Conservation (phyloP, 2,888 invertebrate species). For the Auanema freiburgensis region DNA sequence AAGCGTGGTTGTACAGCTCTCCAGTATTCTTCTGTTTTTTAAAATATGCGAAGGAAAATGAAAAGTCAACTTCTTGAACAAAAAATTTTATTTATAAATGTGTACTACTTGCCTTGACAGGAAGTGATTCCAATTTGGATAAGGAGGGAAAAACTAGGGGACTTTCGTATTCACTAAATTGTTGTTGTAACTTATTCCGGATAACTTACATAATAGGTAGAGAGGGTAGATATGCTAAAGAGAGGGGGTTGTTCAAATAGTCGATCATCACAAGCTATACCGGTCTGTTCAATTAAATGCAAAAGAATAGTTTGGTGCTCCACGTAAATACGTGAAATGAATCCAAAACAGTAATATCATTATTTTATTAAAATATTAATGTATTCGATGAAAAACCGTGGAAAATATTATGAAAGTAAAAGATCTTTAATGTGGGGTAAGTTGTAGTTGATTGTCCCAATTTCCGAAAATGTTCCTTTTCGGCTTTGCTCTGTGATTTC, state of each 20-base stretch:
- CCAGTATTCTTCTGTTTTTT: neutral
- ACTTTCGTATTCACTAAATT: constrained; percentile 4
- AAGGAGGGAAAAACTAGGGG: neutral
- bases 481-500: no score
- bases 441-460: constrained; percentile 20
- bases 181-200: neutral
- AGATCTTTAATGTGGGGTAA: neutral
- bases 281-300: neutral
- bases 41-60: neutral
- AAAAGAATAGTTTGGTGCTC: neutral
- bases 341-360: neutral
- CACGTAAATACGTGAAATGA: no score
- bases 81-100: neutral
- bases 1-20: neutral
- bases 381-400: neutral
- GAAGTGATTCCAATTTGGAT: neutral
- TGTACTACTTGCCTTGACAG: neutral
- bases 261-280: constrained; percentile 3
- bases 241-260: neutral
- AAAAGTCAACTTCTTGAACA: neutral
- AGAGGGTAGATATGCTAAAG: constrained; percentile 2
- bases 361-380: constrained; percentile 1
- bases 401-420: neutral
- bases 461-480: constrained; percentile 23
- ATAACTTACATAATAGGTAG: constrained; percentile 1